These are phyloP conservation scores for Sylvia atricapilla DNA, from an alignment of 2,113 vertebrate genomes.

Conservation along the genomic window DNA sequence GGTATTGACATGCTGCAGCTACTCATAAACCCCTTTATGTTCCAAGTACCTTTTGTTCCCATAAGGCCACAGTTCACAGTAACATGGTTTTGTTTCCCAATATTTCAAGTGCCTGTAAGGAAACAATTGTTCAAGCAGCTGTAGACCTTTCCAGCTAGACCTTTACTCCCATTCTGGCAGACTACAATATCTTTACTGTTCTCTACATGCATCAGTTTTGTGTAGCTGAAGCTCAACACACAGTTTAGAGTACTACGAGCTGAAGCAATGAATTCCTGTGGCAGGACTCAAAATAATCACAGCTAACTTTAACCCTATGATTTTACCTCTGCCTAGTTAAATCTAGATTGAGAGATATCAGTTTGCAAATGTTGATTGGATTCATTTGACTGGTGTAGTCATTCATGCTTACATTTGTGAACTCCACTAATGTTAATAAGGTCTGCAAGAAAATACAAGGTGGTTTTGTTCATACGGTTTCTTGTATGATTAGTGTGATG, in stretches of 20 bases:
- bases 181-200: not conserved
- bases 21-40: not conserved
- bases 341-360: not conserved
- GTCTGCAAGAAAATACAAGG: not conserved
- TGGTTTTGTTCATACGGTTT: not conserved
- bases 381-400: not conserved
- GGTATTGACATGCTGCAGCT: not conserved
- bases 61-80: not conserved
- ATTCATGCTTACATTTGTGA: not conserved
- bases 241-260: not conserved
- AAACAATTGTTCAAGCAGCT: not conserved
- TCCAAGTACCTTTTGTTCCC: not conserved
- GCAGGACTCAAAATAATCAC: not conserved
- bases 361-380: not conserved
- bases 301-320: not conserved
- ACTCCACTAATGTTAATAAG: not conserved
- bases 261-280: not conserved
- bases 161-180: not conserved
- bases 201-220: not conserved
- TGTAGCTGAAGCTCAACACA: not conserved
- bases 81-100: not conserved
- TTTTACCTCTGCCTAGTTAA: slow-evolving; percentile 4
- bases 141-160: not conserved
- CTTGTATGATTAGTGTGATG: not conserved
- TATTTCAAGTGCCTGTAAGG: not conserved